Conservation (phyloP, 2,888 invertebrate genomes). For the Cephus runcator region DNA sequence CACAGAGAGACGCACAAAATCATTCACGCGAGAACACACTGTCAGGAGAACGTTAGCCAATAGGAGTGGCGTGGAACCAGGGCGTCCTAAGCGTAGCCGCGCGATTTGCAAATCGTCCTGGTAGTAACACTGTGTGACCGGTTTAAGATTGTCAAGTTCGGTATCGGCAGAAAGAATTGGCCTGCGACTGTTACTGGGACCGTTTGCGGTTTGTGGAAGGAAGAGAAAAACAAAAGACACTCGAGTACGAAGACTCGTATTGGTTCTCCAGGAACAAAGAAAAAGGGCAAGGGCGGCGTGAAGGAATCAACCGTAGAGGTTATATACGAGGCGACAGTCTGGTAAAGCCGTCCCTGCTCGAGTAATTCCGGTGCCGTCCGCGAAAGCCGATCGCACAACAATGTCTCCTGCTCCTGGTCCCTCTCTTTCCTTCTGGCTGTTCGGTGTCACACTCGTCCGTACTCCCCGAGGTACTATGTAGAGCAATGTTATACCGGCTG, state of each 20-base stretch:
- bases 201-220: not conserved
- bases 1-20: not conserved
- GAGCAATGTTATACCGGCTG: not conserved
- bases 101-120: not conserved
- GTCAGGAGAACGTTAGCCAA: not conserved
- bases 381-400: not conserved
- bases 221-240: not conserved
- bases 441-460: not conserved
- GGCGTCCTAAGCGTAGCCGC: not conserved
- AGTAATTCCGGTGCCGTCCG: not conserved
- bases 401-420: not conserved
- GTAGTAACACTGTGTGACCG: not conserved
- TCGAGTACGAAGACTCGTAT: not conserved
- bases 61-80: not conserved
- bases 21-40: not conserved
- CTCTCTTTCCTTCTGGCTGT: not conserved
- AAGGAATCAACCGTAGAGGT: not conserved
- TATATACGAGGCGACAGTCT: not conserved
- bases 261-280: not conserved
- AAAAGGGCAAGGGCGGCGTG: not conserved
- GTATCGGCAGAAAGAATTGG: not conserved
- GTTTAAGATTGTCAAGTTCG: not conserved
- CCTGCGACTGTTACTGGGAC: not conserved
- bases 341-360: not conserved
- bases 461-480: not conserved